These are phyloP conservation scores for Phaethon lepturus DNA, from an alignment of 2,113 vertebrate genomes.

Conservation along the genomic window DNA sequence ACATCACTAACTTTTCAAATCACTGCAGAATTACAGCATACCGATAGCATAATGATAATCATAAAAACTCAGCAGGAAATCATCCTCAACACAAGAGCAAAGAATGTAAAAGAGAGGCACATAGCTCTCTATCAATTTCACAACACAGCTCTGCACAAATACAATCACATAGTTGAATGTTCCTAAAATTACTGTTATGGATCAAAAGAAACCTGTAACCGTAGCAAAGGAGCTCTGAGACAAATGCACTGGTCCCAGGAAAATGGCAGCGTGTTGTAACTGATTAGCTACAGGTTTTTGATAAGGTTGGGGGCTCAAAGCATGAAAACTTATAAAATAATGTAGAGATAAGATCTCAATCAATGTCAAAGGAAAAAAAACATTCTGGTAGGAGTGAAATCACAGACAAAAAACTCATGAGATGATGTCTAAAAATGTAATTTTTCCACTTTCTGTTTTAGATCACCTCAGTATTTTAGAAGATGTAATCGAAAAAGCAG, in stretches of 20 bases:
- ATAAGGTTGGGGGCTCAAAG: neutral
- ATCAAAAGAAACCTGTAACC: neutral
- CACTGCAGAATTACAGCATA: neutral
- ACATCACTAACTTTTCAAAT: neutral
- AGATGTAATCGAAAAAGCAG: neutral
- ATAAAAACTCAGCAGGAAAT: neutral
- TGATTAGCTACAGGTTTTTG: neutral
- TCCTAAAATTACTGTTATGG: neutral
- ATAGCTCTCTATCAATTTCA: neutral
- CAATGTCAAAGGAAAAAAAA: neutral
- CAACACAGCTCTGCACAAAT: neutral
- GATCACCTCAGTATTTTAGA: neutral
- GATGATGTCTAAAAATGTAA: neutral
- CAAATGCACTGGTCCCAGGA: neutral
- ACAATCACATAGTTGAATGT: neutral
- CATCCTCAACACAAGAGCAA: neutral
- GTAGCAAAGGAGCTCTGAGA: neutral
- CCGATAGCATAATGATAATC: neutral
- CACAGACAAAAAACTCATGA: neutral
- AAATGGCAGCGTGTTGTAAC: neutral
- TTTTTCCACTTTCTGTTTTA: neutral
- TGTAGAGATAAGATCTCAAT: neutral
- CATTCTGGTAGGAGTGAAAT: neutral
- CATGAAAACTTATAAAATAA: neutral
- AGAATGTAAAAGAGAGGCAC: neutral